These are phyloP conservation scores for Microctonus brassicae DNA, from an alignment of 2,888 invertebrate species.

Conservation along the genomic window DNA sequence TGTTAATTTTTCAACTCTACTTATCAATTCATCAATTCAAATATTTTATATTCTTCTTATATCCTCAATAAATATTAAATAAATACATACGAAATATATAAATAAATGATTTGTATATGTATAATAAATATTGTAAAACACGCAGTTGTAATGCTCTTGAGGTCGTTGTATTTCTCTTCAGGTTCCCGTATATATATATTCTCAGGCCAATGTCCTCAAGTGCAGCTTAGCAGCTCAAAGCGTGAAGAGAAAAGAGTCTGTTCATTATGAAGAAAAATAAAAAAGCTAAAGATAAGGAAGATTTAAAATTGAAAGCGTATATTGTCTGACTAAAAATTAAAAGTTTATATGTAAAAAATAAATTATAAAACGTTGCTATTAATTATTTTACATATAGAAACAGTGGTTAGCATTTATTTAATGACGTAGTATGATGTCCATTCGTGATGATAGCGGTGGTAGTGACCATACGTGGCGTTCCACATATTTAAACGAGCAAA, in stretches of 20 bases:
- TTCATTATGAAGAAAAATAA: background rate
- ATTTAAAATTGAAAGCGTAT: constrained; percentile 7
- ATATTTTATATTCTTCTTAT: background rate
- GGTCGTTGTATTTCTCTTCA: constrained; percentile 24
- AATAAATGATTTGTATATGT: background rate
- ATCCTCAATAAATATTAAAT: background rate
- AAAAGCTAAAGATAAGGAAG: background rate
- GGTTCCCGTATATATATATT: constrained; percentile 9
- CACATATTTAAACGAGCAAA: constrained; percentile 49
- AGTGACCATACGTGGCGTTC: constrained; percentile 60
- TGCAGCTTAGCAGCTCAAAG: constrained; percentile 14
- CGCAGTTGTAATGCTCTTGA: constrained; percentile 21
- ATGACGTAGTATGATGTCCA: constrained; percentile 51
- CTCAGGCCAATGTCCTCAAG: constrained; percentile 21
- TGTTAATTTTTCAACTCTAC: background rate
- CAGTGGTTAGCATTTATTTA: constrained; percentile 12
- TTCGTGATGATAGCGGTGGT: constrained; percentile 57
- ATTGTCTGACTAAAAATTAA: background rate
- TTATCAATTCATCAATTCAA: background rate
- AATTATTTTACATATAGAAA: background rate
- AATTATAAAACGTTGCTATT: background rate
- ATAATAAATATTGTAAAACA: background rate
- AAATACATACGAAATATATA: background rate
- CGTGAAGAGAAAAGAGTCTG: constrained; percentile 23
- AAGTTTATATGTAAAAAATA: background rate